phyloP scores from a whole-genome alignment of 2,113 vertebrate genomes.

The Onychostoma macrolepis region DNA sequence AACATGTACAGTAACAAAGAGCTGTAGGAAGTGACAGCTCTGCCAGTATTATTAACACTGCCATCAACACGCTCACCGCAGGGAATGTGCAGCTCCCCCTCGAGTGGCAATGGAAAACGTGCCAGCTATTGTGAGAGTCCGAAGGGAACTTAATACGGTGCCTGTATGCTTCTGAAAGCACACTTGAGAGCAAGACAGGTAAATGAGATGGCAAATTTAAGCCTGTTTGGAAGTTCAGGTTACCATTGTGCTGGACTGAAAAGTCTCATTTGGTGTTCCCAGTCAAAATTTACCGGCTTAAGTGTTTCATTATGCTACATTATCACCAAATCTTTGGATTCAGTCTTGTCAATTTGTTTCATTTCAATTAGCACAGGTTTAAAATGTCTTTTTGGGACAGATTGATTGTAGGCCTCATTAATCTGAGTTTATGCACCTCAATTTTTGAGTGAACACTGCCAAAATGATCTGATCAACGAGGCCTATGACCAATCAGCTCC shows the following conservation, averaged over 20 bases:
- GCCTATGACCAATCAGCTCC: neutral
- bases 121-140: neutral
- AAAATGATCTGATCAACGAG: neutral
- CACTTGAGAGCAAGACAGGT: neutral
- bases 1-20: neutral
- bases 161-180: neutral
- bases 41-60: constrained; percentile 40
- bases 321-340: neutral
- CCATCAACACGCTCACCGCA: constrained; percentile 26
- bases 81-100: neutral
- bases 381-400: no score
- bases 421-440: neutral
- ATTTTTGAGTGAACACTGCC: neutral
- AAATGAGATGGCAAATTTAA: neutral
- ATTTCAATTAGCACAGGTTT: no score
- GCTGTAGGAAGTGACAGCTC: constrained; percentile 7
- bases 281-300: no score
- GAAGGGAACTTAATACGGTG: neutral
- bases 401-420: neutral
- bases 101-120: neutral
- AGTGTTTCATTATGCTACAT: neutral
- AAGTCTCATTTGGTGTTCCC: no score
- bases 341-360: neutral
- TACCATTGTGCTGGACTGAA: neutral
- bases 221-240: neutral